Evolutionary conservation across 2,797 vertebrate species (phyloP).

Genomic region (Pelobates cultripes): DNA sequence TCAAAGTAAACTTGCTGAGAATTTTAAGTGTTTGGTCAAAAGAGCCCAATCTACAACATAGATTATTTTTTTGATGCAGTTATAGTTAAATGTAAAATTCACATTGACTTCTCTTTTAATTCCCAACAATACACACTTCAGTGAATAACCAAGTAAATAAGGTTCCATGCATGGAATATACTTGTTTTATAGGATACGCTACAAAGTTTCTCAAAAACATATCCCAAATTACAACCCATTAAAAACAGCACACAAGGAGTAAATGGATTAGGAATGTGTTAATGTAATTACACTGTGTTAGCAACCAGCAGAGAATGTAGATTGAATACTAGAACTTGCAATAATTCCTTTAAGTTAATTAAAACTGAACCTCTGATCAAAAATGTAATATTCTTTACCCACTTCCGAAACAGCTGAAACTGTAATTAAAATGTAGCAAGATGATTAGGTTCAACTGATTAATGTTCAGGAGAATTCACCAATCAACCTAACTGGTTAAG

Average conservation of each 20-base stretch:
- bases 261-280: not conserved
- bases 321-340: not conserved
- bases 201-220: not conserved
- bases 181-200: not conserved
- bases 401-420: not conserved
- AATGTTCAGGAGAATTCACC: not conserved
- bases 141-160: not conserved
- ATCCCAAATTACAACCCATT: not conserved
- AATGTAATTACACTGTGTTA: not conserved
- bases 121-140: too few relatives aligned
- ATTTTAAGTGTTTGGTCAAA: too few relatives aligned
- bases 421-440: not conserved
- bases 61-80: too few relatives aligned
- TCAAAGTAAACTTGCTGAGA: too few relatives aligned
- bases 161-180: not conserved
- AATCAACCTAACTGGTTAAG: not conserved
- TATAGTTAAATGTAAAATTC: too few relatives aligned
- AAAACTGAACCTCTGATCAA: not conserved
- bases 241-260: not conserved
- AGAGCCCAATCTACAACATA: too few relatives aligned
- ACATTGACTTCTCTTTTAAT: too few relatives aligned
- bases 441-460: not conserved
- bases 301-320: not conserved
- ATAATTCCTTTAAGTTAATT: slow-evolving; percentile 1
- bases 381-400: not conserved